Evolutionary conservation across 2,888 invertebrate genomes (phyloP).

Genomic region (Harpagoxenus sublaevis): DNA sequence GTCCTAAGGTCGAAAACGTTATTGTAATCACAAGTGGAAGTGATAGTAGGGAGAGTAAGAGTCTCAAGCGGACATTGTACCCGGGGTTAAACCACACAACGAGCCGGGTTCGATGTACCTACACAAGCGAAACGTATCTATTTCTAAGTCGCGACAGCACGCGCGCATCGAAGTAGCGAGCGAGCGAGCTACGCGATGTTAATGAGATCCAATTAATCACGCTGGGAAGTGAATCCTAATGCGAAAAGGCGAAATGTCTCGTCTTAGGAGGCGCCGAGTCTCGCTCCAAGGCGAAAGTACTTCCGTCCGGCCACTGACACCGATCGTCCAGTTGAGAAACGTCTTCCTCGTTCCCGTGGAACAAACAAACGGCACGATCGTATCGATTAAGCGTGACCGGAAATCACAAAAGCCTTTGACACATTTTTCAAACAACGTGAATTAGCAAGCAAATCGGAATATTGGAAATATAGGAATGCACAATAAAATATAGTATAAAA

Average conservation of each 20-base stretch:
- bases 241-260: constrained; percentile 75
- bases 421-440: background rate
- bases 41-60: constrained; percentile 32
- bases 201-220: constrained; percentile 81
- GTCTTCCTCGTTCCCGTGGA: constrained; percentile 29
- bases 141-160: constrained; percentile 65
- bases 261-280: constrained; percentile 11
- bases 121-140: constrained; percentile 39
- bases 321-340: constrained; percentile 30
- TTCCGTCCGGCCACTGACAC: constrained; percentile 59
- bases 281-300: constrained; percentile 57
- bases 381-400: constrained; percentile 17
- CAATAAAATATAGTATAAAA: background rate
- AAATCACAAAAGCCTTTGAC: constrained; percentile 3
- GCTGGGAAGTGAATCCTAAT: constrained; percentile 79
- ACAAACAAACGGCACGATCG: constrained; percentile 2
- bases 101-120: background rate
- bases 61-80: constrained; percentile 19
- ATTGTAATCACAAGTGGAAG: constrained; percentile 24
- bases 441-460: background rate
- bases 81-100: constrained; percentile 12
- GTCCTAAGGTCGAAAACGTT: constrained; percentile 6
- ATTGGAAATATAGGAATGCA: background rate
- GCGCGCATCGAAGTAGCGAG: constrained; percentile 63
- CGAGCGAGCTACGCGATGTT: constrained; percentile 69